Evolutionary conservation across 2,113 vertebrate genomes (phyloP), one percentile per base, ranked within the genome.

Genomic region (Nesoenas mayeri): DNA sequence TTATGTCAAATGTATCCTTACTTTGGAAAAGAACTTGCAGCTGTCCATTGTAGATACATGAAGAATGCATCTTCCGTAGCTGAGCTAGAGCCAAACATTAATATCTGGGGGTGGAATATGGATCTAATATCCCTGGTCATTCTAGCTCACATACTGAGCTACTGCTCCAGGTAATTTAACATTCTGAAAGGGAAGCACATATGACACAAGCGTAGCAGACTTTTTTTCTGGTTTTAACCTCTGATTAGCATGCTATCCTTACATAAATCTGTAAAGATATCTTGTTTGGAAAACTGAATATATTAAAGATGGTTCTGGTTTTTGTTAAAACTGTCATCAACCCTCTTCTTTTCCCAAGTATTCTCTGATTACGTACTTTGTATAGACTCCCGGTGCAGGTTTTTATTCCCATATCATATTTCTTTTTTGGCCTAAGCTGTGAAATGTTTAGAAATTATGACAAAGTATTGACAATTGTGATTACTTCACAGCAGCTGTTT

Each of bases 171-270:
- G 78, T 78, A 87, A 89, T 92, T 91, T 72, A 85, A 61, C 36
- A 50, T 94, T 81, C 58, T 65, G 80, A 91, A 90, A 79, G 21
- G 28, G 56, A 95, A 83, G 21, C 42, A 77, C 1, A 1, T 12
- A 54, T 90, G 77, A 64, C 47, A 87, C 18, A 79, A 88, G n/a
- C 10, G 24, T 16, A 53, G 40, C 17, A 89, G 48, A n/a, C 56
- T 83, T 84, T 71, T 44, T 47, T 91, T 93, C 83, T 91, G 72
- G 56, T 86, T 74, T 89, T 86, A 92, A 71, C 18, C 18, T 81
- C 2, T 5, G 73, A 89, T 89, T 92, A 84, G 7, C 44, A 44
- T 69, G n/a, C 10, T 61, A 34, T 64, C n/a, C 15, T 81, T 64
- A 75, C 16, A 44, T 15, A 92, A 65, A 69, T 82, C 69, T 89